These are phyloP conservation scores for Tenualosa ilisha DNA, from an alignment of 2,797 vertebrate genomes.

Conservation along the genomic window DNA sequence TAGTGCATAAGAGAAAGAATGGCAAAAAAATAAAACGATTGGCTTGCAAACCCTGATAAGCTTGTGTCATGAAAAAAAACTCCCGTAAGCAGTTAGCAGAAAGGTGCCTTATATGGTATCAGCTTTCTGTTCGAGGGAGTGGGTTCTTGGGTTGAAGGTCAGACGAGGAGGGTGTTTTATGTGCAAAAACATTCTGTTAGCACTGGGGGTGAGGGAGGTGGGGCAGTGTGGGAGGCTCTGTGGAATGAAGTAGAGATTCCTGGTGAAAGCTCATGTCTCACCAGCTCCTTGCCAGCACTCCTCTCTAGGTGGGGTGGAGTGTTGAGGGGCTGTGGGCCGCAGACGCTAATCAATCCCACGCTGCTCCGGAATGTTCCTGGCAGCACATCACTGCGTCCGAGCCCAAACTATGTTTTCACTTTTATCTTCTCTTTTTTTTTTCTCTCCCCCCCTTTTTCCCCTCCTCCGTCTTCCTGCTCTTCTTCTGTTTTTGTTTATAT, in stretches of 20 bases:
- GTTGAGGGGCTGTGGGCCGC: conserved; percentile 33
- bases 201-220: background rate
- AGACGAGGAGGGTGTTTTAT: background rate
- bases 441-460: conserved; percentile 48
- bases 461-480: conserved; percentile 50
- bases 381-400: conserved; percentile 45
- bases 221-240: background rate
- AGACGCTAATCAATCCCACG: conserved; percentile 52
- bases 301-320: conserved; percentile 35
- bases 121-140: background rate
- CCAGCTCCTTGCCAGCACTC: background rate
- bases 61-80: background rate
- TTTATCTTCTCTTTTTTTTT: conserved; percentile 56
- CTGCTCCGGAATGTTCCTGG: conserved; percentile 59
- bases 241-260: conserved; percentile 13
- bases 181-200: background rate
- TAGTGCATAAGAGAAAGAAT: background rate
- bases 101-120: background rate
- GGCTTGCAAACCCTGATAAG: conserved; percentile 4
- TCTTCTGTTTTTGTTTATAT: conserved; percentile 54
- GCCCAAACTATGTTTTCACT: conserved; percentile 61
- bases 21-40: conserved; percentile 11
- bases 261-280: conserved; percentile 2
- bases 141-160: background rate
- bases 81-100: background rate